Evolutionary conservation across 2,113 vertebrate species (phyloP).

Genomic region (Pollachius pollachius): DNA sequence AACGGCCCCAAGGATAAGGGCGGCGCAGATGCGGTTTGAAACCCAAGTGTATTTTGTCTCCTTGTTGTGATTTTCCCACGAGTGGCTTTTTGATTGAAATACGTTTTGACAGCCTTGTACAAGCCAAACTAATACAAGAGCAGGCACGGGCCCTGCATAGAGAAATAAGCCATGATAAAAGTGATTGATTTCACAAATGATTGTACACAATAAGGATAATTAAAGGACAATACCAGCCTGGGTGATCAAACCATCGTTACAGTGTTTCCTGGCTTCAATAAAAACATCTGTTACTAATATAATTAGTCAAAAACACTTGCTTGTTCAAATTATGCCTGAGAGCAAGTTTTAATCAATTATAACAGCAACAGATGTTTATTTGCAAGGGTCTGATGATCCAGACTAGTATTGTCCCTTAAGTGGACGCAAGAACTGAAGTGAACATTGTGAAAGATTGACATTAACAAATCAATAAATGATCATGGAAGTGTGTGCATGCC

Average conservation of each 20-base stretch:
- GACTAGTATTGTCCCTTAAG: neutral
- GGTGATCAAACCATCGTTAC: too few species aligned
- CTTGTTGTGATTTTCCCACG: slow-evolving; percentile 19
- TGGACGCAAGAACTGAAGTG: too few species aligned
- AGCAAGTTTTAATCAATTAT: too few species aligned
- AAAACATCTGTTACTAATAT: too few species aligned
- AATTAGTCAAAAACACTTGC: too few species aligned
- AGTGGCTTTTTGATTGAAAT: slow-evolving; percentile 26
- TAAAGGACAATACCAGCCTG: too few species aligned
- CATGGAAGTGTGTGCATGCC: neutral
- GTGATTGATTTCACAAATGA: too few species aligned
- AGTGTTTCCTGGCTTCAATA: too few species aligned
- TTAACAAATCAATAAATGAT: neutral
- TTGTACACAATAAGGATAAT: too few species aligned
- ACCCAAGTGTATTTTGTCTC: slow-evolving; percentile 39
- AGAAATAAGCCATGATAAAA: slow-evolving; percentile 17
- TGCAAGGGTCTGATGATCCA: too few species aligned
- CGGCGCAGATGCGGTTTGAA: slow-evolving; percentile 36
- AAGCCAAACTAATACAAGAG: slow-evolving; percentile 11
- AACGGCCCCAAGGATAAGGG: slow-evolving; percentile 52
- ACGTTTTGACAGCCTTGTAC: slow-evolving; percentile 24
- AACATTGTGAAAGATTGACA: neutral
- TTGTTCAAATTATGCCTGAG: too few species aligned
- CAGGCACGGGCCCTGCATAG: slow-evolving; percentile 19
- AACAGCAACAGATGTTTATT: too few species aligned